Conservation (phyloP, 1,140 invertebrate genomes). For the Drosophila rhopaloa region DNA sequence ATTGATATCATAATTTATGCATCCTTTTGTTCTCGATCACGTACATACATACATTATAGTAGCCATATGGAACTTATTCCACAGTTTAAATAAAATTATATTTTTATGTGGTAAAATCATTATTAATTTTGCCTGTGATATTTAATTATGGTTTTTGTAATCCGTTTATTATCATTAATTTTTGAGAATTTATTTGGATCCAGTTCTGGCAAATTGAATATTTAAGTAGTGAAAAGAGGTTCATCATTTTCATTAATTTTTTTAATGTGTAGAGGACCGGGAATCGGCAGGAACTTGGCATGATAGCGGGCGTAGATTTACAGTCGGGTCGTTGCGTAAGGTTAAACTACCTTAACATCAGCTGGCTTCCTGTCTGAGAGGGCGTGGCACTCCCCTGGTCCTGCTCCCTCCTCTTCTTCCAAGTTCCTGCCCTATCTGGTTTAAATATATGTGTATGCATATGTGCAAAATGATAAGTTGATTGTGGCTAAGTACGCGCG, state of each 20-base stretch:
- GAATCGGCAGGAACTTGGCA: constrained; percentile 65
- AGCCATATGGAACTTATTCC: too few relatives aligned
- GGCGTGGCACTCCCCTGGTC: background rate
- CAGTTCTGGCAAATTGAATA: too few relatives aligned
- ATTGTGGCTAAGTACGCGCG: constrained; percentile 18
- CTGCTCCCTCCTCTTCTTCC: constrained; percentile 1
- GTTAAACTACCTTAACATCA: constrained; percentile 72
- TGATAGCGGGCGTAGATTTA: constrained; percentile 72
- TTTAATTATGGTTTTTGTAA: too few relatives aligned
- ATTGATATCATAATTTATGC: background rate
- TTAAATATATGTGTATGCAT: constrained; percentile 12
- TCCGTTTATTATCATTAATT: too few relatives aligned
- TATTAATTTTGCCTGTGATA: too few relatives aligned
- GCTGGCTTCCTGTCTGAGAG: constrained; percentile 68
- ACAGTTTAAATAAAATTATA: too few relatives aligned
- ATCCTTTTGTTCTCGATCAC: background rate
- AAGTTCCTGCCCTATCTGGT: constrained; percentile 8
- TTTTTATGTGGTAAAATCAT: too few relatives aligned
- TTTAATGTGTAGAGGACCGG: constrained; percentile 8
- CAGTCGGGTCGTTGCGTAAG: constrained; percentile 72
- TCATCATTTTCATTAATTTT: background rate
- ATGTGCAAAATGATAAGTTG: constrained; percentile 72
- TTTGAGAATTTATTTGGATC: too few relatives aligned
- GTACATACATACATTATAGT: background rate
- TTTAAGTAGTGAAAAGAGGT: too few relatives aligned